Evolutionary conservation across 1,140 invertebrate genomes (phyloP).

Genomic region (Drosophila lini): DNA sequence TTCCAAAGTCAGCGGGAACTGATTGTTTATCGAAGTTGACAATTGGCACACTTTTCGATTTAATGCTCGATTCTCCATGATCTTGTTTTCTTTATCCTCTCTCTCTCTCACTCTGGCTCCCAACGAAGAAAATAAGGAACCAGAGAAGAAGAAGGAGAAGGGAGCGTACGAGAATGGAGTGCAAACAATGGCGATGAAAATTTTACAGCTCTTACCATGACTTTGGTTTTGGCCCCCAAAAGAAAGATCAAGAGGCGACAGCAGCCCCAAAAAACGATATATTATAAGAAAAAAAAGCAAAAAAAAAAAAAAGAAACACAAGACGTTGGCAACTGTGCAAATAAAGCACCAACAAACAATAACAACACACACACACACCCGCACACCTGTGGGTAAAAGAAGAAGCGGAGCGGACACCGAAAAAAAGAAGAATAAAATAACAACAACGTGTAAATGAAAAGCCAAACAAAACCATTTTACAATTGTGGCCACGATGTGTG

Average conservation of each 20-base stretch:
- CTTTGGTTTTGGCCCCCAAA: constrained; percentile 35
- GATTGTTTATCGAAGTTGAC: constrained; percentile 62
- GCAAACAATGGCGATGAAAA: constrained; percentile 43
- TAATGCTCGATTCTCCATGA: constrained; percentile 24
- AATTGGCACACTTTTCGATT: constrained; percentile 66
- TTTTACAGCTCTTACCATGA: constrained; percentile 54
- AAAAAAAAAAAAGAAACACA: constrained; percentile 37
- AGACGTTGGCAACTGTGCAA: constrained; percentile 62
- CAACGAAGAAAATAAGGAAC: constrained; percentile 2
- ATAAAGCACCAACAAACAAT: constrained; percentile 51
- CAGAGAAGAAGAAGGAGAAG: constrained; percentile 1
- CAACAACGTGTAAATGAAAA: constrained; percentile 72
- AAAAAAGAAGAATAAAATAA: constrained; percentile 35
- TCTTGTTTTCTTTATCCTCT: constrained; percentile 31
- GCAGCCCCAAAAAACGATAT: constrained; percentile 29
- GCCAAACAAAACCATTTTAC: constrained; percentile 71
- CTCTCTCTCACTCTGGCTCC: background rate
- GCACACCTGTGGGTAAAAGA: constrained; percentile 36
- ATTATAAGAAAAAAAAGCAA: constrained; percentile 11
- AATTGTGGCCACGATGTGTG: constrained; percentile 53
- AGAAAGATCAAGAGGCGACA: constrained; percentile 33
- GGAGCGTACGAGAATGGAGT: constrained; percentile 5
- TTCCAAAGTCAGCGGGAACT: background rate
- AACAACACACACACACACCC: constrained; percentile 31
- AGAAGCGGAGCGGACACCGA: constrained; percentile 15